Conservation (phyloP, 2,113 vertebrate species). For the Dicrurus megarhynchus region DNA sequence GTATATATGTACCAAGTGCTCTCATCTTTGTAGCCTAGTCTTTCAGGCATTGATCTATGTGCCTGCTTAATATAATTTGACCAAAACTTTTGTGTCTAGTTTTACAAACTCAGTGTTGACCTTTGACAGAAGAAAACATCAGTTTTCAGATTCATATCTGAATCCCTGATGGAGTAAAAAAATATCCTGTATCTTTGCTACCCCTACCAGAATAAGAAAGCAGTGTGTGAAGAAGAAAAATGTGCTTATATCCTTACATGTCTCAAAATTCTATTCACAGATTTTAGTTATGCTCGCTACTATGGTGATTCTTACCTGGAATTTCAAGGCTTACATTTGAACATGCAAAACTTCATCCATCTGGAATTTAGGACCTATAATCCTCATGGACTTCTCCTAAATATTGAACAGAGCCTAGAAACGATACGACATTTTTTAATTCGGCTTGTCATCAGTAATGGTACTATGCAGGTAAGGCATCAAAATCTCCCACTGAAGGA, state of each 20-base stretch:
- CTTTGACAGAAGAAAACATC: background rate
- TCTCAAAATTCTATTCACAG: constrained; percentile 58
- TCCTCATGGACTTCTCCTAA: constrained; percentile 76
- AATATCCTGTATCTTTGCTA: background rate
- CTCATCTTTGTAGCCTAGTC: background rate
- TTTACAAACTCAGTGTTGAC: background rate
- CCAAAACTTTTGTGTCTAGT: background rate
- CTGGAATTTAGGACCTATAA: constrained; percentile 77
- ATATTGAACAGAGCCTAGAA: constrained; percentile 69
- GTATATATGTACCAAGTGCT: background rate
- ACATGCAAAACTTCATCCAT: constrained; percentile 69
- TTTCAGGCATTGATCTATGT: background rate
- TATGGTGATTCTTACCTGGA: constrained; percentile 80
- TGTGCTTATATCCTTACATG: background rate
- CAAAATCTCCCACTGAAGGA: background rate
- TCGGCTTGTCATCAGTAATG: constrained; percentile 76
- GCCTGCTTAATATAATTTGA: background rate
- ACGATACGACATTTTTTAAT: constrained; percentile 68
- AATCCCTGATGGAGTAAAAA: background rate
- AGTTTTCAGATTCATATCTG: background rate
- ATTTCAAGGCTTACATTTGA: constrained; percentile 77
- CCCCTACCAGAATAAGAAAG: background rate
- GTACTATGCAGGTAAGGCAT: constrained; percentile 76
- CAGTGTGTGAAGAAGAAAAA: background rate
- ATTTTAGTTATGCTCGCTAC: constrained; percentile 71